Base-by-base conservation (phyloP, 2,888 invertebrate genomes). In the Melanostoma mellinum region DNA sequence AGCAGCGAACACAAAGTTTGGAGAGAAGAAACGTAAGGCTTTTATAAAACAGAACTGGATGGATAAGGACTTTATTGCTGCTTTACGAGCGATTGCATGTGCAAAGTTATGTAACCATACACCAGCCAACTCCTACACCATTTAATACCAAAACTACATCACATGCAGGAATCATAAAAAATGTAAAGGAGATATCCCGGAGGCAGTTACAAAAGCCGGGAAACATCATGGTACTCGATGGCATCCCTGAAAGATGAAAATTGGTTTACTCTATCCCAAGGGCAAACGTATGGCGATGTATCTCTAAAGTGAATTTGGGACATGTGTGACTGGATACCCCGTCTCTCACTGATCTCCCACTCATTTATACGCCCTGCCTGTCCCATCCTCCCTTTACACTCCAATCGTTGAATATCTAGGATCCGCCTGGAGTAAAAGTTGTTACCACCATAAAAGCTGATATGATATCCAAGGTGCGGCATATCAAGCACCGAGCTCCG, bases 21-120 rank as follows among this genome's bases (percentile, higher is more conserved):
- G 3, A 77, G 32, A 52, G 6, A 32, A 55, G 63, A 53, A 55
- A 38, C 38, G 9, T 38, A 32, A 50, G 65, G 55, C 48, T 63
- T 44, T 77, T 44, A 58, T 42, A 56, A 63, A 56, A 58, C 52
- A 61, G 56, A 56, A 78, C 61, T 30, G 48, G 33, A n/a, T 78
- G 82, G 68, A 78, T 82, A 78, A 63, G 61, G 68, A 20, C 79
- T 79, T 75, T 75, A 84, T 84, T 79, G 79, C 71, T 67, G 44
- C 74, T 84, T 84, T 79, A 84, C 84, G 84, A 84, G 74, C 78
- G 65, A 79, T 79, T 79, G 69, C 84, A 61, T 79, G 74, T 84
- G 78, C 73, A 69, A 61, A 46, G 79, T 75, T 84, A 71, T 74
- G 60, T 79, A 79, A 79, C 84, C 84, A 60, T 79, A 79, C 33